Percentiles rank a stretch among this genome's conserved stretches.
phyloP scores from a whole-genome alignment of 2,797 vertebrate genomes.

The Florisuga fusca region DNA sequence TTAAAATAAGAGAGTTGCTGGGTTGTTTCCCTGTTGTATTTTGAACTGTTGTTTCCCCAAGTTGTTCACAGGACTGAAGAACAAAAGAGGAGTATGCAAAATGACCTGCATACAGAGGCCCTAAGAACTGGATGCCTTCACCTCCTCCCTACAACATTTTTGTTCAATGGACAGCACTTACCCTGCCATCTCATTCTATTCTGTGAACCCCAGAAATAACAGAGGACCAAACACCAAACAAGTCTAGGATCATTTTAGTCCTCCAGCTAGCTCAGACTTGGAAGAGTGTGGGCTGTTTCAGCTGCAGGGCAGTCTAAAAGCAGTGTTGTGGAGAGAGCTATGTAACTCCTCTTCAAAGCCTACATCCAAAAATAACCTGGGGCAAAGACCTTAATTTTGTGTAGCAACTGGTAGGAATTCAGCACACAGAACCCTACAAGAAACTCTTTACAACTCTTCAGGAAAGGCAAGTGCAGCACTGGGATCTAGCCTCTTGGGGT shows the following conservation, averaged over 20 bases:
- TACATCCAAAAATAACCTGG: neutral
- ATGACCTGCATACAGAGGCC: neutral
- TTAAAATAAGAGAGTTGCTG: neutral
- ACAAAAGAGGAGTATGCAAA: neutral
- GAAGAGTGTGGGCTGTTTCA: neutral
- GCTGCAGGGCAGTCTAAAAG: neutral
- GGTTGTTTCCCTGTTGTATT: neutral
- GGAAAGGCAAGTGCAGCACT: neutral
- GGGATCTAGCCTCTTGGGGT: neutral
- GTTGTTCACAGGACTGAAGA: neutral
- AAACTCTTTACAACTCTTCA: neutral
- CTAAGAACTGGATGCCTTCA: neutral
- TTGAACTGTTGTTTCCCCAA: neutral
- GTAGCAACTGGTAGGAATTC: neutral
- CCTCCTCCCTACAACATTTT: neutral
- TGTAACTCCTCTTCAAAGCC: neutral
- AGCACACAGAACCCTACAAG: neutral
- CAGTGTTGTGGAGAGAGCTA: neutral
- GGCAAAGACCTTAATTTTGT: neutral
- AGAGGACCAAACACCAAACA: neutral
- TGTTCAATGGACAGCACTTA: accelerated
- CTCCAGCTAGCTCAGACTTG: neutral
- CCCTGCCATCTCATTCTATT: accelerated
- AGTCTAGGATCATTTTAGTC: neutral
- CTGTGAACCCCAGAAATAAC: neutral